phyloP scores from a whole-genome alignment of 2,888 invertebrate genomes.

The Drosophila suboccidentalis region DNA sequence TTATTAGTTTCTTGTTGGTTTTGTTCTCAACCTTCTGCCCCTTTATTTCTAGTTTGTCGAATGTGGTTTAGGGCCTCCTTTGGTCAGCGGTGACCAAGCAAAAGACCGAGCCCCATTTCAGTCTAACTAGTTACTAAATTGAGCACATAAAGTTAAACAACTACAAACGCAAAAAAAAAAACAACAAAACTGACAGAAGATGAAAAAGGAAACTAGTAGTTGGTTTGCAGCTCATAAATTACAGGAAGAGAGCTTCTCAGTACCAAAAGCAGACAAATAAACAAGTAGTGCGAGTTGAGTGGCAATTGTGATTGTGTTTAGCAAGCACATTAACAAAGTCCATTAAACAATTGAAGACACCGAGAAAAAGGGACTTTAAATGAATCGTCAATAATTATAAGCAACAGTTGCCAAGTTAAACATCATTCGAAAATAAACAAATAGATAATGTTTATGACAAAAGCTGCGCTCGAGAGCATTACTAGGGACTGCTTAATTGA shows the following conservation, averaged over 20 bases:
- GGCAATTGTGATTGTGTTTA: slow-evolving; percentile 56
- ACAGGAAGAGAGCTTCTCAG: slow-evolving; percentile 61
- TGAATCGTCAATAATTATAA: not conserved
- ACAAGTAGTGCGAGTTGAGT: slow-evolving; percentile 23
- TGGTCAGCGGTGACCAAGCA: slow-evolving; percentile 48
- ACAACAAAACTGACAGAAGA: slow-evolving; percentile 30
- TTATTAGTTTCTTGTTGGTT: slow-evolving; percentile 75
- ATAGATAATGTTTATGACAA: not conserved
- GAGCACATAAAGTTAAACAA: slow-evolving; percentile 77
- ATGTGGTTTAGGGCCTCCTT: slow-evolving; percentile 55
- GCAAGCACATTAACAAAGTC: slow-evolving; percentile 57
- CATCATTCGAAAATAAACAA: slow-evolving; percentile 24
- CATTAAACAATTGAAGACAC: slow-evolving; percentile 21
- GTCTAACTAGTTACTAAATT: slow-evolving; percentile 79
- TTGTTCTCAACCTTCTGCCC: slow-evolving; percentile 15
- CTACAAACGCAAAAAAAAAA: slow-evolving; percentile 36
- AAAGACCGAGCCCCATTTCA: slow-evolving; percentile 52
- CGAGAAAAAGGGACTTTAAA: slow-evolving; percentile 3
- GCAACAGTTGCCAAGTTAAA: slow-evolving; percentile 1
- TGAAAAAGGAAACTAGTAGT: slow-evolving; percentile 51
- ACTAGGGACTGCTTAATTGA: no score
- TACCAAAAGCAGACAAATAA: slow-evolving; percentile 35
- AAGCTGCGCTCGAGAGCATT: no score
- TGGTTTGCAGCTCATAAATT: slow-evolving; percentile 69
- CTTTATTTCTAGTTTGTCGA: slow-evolving; percentile 35